Evolutionary conservation across 1,140 invertebrate species (phyloP), one percentile per base, ranked within the genome.

Genomic region (Listronotus oregonensis): DNA sequence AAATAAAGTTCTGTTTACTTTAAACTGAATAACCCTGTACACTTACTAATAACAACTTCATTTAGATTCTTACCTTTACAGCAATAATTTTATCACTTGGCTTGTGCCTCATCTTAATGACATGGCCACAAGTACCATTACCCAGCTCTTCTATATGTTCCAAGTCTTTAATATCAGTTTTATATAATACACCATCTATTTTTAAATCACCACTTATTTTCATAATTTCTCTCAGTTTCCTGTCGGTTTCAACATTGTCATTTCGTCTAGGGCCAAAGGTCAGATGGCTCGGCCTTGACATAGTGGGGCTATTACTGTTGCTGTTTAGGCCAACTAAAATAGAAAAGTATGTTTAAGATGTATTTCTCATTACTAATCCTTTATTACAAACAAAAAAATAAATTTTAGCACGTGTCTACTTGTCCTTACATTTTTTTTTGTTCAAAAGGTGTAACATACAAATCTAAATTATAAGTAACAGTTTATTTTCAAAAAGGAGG

Each of bases 81-180:
- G 96, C 96, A 76, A 98, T 95, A 32, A 94, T 85, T 73, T 89
- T 88, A 18, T 86, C 84, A 68, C 92, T 95, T 9, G 89, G 88
- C 78, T 88, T 91, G 80, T 98, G 96, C 66, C 87, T 81, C 96
- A 98, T 98, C 82, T 96, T 96, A 2, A 96, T 92, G 8, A 98
- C 96, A 82, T 97, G 94, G n/a, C 96, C 96, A 80, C 94, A 98
- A 7, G 95, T 97, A 5, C 96, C 97, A 80, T 93, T 94, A 60
- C 96, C 97, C 46, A 98, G 82, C 79, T 97, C 95, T 8, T 94
- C 93, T 37, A 96, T 79, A 72, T 93, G 87, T 73, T 94, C 88
- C 73, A 97, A 83, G 75, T 97, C 94, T 71, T 90, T 87, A 72
- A 95, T 91, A 66, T 90, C 87, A n/a, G 92, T 93, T 32, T 88